phyloP scores from a whole-genome alignment of 92 coral and sea anemone species.

The Parazoanthus darwini region DNA sequence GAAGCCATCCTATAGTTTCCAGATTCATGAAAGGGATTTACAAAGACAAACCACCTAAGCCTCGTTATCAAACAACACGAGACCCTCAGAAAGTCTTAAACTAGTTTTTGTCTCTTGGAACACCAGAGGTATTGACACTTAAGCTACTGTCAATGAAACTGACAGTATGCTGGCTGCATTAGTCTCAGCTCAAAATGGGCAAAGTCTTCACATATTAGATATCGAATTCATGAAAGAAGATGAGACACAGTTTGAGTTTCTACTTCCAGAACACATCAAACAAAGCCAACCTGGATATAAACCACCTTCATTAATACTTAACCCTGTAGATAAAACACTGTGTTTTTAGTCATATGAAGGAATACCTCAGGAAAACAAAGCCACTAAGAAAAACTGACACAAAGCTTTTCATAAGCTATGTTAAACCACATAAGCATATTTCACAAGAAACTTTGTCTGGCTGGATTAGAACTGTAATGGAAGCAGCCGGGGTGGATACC shows the following conservation, averaged over 20 bases:
- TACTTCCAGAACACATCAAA: constrained; percentile 45
- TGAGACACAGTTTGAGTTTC: constrained; percentile 13
- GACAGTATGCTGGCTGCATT: constrained; percentile 34
- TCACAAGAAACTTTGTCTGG: constrained; percentile 39
- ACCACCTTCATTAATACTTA: constrained; percentile 42
- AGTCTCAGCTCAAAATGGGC: constrained; percentile 47
- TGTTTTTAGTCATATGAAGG: no score
- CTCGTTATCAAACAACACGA: constrained; percentile 48
- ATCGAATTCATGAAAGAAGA: constrained; percentile 46
- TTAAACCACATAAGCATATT: constrained; percentile 47
- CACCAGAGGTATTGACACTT: constrained; percentile 35
- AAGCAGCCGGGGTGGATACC: constrained; percentile 31
- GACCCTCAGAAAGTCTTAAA: constrained; percentile 47
- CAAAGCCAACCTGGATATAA: constrained; percentile 37
- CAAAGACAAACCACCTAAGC: constrained; percentile 46
- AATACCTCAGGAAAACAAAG: no score
- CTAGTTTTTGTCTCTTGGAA: constrained; percentile 32
- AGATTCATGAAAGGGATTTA: constrained; percentile 55
- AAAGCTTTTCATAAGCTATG: constrained; percentile 51
- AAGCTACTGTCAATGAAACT: constrained; percentile 44
- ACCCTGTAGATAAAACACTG: neutral
- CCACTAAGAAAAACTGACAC: constrained; percentile 50
- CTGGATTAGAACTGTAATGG: constrained; percentile 48
- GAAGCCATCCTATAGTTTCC: constrained; percentile 43
- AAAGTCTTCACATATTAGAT: constrained; percentile 52